Evolutionary conservation across 2,888 invertebrate genomes (phyloP).

Genomic region (Metallyticus violacea): DNA sequence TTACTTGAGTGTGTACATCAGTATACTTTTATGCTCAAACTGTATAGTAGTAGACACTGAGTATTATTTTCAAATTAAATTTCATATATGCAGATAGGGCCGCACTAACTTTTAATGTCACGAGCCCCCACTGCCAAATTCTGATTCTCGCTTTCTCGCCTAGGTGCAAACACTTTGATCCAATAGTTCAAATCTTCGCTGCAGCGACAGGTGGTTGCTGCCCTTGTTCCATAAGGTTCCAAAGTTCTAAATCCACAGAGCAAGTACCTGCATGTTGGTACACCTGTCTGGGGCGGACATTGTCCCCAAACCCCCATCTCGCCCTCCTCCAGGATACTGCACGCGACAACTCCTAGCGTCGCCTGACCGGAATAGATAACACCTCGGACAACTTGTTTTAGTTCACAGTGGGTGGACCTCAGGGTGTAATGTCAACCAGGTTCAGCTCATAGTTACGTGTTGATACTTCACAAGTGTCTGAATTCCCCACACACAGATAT

Average conservation of each 20-base stretch:
- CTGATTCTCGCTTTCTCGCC: not conserved
- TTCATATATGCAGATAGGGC: too few species aligned
- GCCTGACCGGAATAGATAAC: not conserved
- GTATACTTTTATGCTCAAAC: too few species aligned
- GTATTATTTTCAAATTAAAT: too few species aligned
- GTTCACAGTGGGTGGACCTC: not conserved
- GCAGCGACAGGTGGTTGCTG: not conserved
- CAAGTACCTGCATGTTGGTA: not conserved
- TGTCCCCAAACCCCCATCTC: not conserved
- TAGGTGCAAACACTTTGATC: not conserved
- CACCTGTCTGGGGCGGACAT: not conserved
- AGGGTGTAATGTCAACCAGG: too few species aligned
- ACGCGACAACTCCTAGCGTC: not conserved
- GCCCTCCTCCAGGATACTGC: not conserved
- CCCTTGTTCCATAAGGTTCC: not conserved
- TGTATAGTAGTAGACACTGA: too few species aligned
- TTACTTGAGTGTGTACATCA: too few species aligned
- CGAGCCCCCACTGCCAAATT: too few species aligned
- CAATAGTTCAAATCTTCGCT: not conserved
- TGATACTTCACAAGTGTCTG: too few species aligned
- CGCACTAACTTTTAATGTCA: too few species aligned
- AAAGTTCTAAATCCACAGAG: not conserved
- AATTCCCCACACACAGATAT: too few species aligned
- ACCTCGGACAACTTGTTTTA: not conserved
- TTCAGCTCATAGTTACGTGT: too few species aligned